These are phyloP conservation scores for Cryptotis parvus DNA, from an alignment of 2,113 vertebrate genomes.

Conservation along the genomic window DNA sequence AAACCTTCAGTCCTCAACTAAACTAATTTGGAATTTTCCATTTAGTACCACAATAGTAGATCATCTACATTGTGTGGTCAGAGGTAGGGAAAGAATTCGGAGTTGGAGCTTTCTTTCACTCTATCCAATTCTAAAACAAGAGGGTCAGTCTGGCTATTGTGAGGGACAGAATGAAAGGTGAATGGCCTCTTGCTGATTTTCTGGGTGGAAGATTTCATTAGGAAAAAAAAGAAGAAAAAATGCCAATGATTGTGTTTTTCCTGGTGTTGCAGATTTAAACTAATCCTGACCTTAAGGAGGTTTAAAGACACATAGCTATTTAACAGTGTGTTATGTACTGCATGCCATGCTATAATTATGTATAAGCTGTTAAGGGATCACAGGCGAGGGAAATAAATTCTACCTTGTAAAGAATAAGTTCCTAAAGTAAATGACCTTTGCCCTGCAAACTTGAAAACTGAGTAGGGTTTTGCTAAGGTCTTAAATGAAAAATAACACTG, in stretches of 20 bases:
- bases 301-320: not conserved
- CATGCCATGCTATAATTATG: not conserved
- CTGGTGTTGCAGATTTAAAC: not conserved
- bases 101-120: too few relatives aligned
- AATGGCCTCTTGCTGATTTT: not conserved
- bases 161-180: not conserved
- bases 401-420: not conserved
- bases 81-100: rapidly evolving
- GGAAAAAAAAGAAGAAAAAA: not conserved
- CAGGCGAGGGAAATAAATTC: not conserved
- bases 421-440: not conserved
- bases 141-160: rapidly evolving
- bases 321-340: rapidly evolving
- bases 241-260: not conserved
- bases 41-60: not conserved
- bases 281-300: not conserved
- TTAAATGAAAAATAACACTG: not conserved
- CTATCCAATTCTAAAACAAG: not conserved
- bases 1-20: not conserved
- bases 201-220: not conserved
- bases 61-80: not conserved
- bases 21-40: constrained; percentile 41
- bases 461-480: not conserved
- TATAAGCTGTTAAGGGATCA: too few relatives aligned
- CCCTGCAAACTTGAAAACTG: not conserved